Evolutionary conservation across 2,888 invertebrate species (phyloP).

Genomic region (Machimus rusticus): DNA sequence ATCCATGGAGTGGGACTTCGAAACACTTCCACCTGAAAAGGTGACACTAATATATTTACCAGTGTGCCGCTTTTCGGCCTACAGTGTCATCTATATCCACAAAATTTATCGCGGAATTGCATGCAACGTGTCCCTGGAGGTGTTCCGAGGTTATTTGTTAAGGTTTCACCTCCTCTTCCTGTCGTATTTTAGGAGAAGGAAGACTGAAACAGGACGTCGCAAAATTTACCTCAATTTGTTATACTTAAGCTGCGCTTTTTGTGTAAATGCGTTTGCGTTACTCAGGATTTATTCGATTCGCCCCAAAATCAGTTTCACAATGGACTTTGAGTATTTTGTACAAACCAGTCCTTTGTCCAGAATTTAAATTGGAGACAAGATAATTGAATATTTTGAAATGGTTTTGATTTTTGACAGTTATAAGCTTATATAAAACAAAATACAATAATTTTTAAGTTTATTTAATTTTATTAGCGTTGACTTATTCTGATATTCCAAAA

Average conservation of each 20-base stretch:
- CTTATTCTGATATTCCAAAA: too few species aligned
- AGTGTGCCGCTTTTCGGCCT: background rate
- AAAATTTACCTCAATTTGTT: background rate
- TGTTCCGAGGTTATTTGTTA: conserved; percentile 16
- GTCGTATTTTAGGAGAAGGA: background rate
- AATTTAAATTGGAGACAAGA: too few species aligned
- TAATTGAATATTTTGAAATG: too few species aligned
- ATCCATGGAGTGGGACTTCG: background rate
- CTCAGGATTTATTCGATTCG: background rate
- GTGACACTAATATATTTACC: background rate
- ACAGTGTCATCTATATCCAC: conserved; percentile 38
- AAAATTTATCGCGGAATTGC: conserved; percentile 26
- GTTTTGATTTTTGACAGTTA: too few species aligned
- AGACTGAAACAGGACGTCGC: background rate
- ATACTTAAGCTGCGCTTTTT: background rate
- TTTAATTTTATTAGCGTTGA: too few species aligned
- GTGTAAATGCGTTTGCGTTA: background rate
- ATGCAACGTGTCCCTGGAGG: conserved; percentile 24
- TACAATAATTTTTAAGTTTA: too few species aligned
- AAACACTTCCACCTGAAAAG: background rate
- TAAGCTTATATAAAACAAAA: too few species aligned
- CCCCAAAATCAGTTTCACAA: too few species aligned
- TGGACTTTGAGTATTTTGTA: too few species aligned
- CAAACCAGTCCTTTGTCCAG: too few species aligned
- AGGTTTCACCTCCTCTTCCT: conserved; percentile 24